A percentile compares a stretch with the other conserved stretches of the same genome.
These are phyloP conservation scores for Drosophila tripunctata DNA, from an alignment of 2,888 invertebrate species.

Conservation along the genomic window DNA sequence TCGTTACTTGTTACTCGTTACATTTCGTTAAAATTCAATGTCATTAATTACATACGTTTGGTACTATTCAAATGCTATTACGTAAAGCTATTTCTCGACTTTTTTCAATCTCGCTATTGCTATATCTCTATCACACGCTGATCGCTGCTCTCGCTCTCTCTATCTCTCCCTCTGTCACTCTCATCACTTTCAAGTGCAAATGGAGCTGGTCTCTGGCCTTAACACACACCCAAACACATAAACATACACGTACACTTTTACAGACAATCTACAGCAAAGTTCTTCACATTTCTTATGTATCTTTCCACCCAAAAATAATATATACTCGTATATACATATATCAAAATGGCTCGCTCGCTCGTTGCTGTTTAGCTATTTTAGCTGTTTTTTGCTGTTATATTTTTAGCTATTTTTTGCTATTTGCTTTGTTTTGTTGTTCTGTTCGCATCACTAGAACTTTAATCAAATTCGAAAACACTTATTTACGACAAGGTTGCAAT, in stretches of 20 bases:
- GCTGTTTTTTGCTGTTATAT: conserved; percentile 18
- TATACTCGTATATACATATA: too few species aligned
- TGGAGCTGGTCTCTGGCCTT: conserved; percentile 24
- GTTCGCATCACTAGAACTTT: conserved; percentile 51
- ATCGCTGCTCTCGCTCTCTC: conserved; percentile 17
- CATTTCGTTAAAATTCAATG: conserved; percentile 1
- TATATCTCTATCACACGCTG: conserved; percentile 5
- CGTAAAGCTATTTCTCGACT: conserved; percentile 5
- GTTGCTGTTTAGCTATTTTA: conserved; percentile 9
- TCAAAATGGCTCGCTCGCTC: too few species aligned
- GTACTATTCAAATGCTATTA: background rate
- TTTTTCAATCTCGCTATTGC: background rate
- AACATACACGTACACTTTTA: conserved; percentile 13
- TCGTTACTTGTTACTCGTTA: conserved; percentile 20
- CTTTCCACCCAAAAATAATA: conserved; percentile 38
- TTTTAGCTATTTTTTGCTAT: conserved; percentile 17
- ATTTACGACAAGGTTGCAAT: background rate
- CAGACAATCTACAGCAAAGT: conserved; percentile 31
- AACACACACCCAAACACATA: conserved; percentile 21
- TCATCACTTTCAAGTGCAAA: conserved; percentile 22
- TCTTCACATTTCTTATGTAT: conserved; percentile 56
- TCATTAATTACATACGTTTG: background rate
- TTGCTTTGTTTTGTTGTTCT: conserved; percentile 53
- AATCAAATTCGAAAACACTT: conserved; percentile 28
- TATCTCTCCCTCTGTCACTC: conserved; percentile 8